These are phyloP conservation scores for Psittacara wagleri DNA, from an alignment of 2,113 vertebrate genomes.

Conservation along the genomic window DNA sequence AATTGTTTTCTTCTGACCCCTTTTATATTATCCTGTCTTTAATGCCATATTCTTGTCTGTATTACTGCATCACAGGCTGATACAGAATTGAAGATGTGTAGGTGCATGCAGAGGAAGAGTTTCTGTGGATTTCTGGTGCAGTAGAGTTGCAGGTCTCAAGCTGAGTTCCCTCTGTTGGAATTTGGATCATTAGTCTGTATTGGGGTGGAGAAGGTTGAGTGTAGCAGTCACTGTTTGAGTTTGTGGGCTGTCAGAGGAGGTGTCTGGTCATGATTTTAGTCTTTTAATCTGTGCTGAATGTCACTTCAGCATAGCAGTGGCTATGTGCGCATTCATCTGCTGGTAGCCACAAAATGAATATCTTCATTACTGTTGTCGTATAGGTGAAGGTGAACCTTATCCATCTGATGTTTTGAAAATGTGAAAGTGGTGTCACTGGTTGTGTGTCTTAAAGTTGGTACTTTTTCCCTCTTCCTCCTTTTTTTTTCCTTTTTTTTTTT, in stretches of 20 bases:
- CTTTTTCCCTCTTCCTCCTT: background rate
- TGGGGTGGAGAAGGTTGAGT: background rate
- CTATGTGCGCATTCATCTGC: background rate
- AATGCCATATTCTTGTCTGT: background rate
- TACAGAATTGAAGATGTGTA: background rate
- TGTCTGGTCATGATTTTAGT: background rate
- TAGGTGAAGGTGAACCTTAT: background rate
- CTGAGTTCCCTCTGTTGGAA: background rate
- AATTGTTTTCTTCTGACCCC: background rate
- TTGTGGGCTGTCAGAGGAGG: background rate
- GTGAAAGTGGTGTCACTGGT: background rate
- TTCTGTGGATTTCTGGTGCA: background rate
- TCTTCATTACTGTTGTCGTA: background rate
- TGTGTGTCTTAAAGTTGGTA: background rate
- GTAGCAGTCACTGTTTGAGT: background rate
- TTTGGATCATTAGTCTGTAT: rapidly evolving
- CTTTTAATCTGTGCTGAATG: background rate
- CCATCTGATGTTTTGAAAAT: background rate
- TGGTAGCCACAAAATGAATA: background rate
- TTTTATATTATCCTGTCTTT: background rate
- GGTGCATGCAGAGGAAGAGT: rapidly evolving
- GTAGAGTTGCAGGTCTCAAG: background rate
- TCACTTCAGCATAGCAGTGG: background rate
- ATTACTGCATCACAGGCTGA: background rate
- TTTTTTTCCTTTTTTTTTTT: background rate